Evolutionary conservation across 23 tunicate genomes (phyloP), one percentile per base, ranked within the genome.

Genomic region (Oikopleura dioica): DNA sequence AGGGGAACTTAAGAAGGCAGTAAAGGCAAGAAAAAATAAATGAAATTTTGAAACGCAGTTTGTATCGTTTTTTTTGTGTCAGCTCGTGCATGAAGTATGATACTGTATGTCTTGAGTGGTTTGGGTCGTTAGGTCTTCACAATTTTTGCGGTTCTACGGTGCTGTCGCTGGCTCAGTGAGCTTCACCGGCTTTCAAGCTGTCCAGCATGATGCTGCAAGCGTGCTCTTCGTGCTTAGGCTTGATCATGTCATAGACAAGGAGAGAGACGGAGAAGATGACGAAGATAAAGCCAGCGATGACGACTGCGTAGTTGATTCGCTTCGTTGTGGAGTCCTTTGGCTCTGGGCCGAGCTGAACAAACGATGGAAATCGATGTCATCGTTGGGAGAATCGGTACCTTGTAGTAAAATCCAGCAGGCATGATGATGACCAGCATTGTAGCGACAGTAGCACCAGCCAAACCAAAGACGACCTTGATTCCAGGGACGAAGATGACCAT

Each of bases 391-490:
- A 44, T 9, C 16, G 16, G 9, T 44, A 44, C 55, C 55, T 44
- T 9, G 16, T 44, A 44, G 59, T 91, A 91, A 37, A 91, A 91
- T 38, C 82, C 38, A n/a, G 92, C 85, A 1, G 97, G 97, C 35
- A 91, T 77, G 36, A 91, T 80, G 35, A 91, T 91, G 36, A 91
- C 97, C 78, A 91, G 68, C 97, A 91, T 91, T 0, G 97, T 82
- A 1, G 97, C 97, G 50, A 83, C 85, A 0, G 97, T 91, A 0
- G 97, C 97, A 0, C 97, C 97, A 38, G 85, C 82, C 75, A 91
- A 80, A 21, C 97, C 97, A 75, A 91, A 91, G 38, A 91, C 97
- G 9, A 77, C 84, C 35, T 84, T 80, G 4, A 91, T 91, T 21
- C 82, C 79, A 37, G 97, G 97, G 1, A 91, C 97, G 50, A 38